These are phyloP conservation scores for Campoplex capitator DNA, from an alignment of 2,888 invertebrate genomes.

Conservation along the genomic window DNA sequence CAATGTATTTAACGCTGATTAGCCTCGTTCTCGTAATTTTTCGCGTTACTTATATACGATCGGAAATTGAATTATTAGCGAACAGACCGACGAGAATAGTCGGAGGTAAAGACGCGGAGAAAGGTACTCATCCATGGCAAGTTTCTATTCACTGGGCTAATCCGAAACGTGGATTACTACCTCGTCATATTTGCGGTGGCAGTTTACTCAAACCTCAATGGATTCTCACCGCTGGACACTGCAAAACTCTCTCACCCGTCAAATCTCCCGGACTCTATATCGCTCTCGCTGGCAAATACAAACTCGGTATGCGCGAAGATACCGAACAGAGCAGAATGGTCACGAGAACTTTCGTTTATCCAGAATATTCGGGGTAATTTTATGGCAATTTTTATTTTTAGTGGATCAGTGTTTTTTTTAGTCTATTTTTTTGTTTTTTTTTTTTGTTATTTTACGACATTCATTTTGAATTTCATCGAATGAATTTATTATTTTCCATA, in stretches of 20 bases:
- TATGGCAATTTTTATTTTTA: background rate
- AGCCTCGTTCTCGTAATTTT: conserved; percentile 5
- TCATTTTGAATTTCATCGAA: background rate
- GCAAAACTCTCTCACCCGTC: conserved; percentile 78
- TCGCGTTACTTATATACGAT: conserved; percentile 39
- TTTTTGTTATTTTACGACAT: background rate
- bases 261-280: conserved; percentile 61
- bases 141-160: conserved; percentile 84
- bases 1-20: conserved; percentile 34
- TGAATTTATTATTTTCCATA: background rate
- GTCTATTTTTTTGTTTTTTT: background rate
- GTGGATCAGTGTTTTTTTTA: background rate
- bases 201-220: conserved; percentile 84
- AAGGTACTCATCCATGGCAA: conserved; percentile 85
- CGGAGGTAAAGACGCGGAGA: conserved; percentile 81
- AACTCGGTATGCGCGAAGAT: conserved; percentile 75
- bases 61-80: conserved; percentile 70
- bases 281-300: conserved; percentile 77
- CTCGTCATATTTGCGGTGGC: conserved; percentile 85
- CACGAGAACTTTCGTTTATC: conserved; percentile 75
- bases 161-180: conserved; percentile 73
- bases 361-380: conserved; percentile 78
- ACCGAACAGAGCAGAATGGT: conserved; percentile 78
- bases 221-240: conserved; percentile 85
- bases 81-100: conserved; percentile 79